These are phyloP conservation scores for Cephalopterus ornatus DNA, from an alignment of 2,113 vertebrate genomes.

Conservation along the genomic window DNA sequence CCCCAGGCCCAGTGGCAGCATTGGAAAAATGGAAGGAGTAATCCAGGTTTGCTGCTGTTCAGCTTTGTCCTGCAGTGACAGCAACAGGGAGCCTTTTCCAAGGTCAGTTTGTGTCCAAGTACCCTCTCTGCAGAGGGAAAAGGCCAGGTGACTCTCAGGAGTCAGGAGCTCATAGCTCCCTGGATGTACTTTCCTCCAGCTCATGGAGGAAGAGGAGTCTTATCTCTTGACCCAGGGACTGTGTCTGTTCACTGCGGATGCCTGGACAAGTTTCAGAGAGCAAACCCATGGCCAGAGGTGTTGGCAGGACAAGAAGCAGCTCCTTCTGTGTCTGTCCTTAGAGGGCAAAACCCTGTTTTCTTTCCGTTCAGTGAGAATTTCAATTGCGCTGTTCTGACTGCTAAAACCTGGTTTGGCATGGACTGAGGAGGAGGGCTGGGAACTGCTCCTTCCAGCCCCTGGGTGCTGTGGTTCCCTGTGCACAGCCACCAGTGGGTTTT, in stretches of 20 bases:
- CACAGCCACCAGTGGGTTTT: background rate
- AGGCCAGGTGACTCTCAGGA: background rate
- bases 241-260: background rate
- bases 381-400: background rate
- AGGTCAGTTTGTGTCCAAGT: background rate
- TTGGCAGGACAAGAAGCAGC: background rate
- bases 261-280: background rate
- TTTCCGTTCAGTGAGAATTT: background rate
- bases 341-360: background rate
- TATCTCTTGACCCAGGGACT: background rate
- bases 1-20: background rate
- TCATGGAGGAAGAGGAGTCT: background rate
- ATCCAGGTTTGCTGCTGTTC: background rate
- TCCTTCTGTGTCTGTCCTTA: background rate
- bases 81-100: background rate
- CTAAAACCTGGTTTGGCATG: background rate
- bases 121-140: background rate
- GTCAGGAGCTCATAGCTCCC: background rate
- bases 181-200: background rate
- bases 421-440: background rate
- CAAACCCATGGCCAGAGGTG: background rate
- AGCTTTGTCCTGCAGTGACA: background rate
- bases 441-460: background rate
- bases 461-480: background rate
- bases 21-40: background rate